Evolutionary conservation across 2,888 invertebrate species (phyloP).

Genomic region (Galeruca laticollis): DNA sequence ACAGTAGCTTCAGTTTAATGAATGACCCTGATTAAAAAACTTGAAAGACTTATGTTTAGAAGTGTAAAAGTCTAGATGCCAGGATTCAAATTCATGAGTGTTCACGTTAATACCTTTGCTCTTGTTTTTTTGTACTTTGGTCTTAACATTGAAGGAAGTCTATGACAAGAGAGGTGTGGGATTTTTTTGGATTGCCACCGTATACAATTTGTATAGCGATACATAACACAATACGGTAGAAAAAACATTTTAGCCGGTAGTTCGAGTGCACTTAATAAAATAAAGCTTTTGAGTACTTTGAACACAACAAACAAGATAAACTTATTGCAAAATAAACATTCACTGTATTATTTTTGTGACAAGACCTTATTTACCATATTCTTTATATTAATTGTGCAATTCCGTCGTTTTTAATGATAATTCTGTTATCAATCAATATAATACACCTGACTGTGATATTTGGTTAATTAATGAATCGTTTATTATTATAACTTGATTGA

Average conservation of each 20-base stretch:
- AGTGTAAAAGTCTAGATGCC: too few relatives aligned
- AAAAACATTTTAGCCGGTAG: conserved; percentile 26
- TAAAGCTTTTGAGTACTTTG: conserved; percentile 27
- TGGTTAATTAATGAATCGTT: background rate
- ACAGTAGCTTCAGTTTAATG: too few relatives aligned
- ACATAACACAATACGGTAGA: background rate
- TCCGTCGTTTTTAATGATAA: conserved; percentile 8
- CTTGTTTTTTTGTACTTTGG: too few relatives aligned
- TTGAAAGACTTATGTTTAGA: too few relatives aligned
- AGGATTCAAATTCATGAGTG: too few relatives aligned
- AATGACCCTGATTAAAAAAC: too few relatives aligned
- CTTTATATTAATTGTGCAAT: conserved; percentile 12
- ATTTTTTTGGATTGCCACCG: too few relatives aligned
- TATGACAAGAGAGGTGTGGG: too few relatives aligned
- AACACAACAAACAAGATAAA: conserved; percentile 30
- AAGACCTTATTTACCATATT: conserved; percentile 23
- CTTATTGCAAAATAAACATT: conserved; percentile 24
- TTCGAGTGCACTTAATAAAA: conserved; percentile 31
- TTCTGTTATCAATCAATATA: conserved; percentile 18
- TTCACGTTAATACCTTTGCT: too few relatives aligned
- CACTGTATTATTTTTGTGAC: conserved; percentile 18
- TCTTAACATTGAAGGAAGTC: too few relatives aligned
- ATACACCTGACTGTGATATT: conserved; percentile 5
- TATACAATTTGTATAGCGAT: too few relatives aligned
- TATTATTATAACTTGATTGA: background rate